A percentile compares a stretch with the other conserved stretches of the same genome.
phyloP scores from a whole-genome alignment of 2,797 vertebrate species.

The Ambastaia sidthimunki region DNA sequence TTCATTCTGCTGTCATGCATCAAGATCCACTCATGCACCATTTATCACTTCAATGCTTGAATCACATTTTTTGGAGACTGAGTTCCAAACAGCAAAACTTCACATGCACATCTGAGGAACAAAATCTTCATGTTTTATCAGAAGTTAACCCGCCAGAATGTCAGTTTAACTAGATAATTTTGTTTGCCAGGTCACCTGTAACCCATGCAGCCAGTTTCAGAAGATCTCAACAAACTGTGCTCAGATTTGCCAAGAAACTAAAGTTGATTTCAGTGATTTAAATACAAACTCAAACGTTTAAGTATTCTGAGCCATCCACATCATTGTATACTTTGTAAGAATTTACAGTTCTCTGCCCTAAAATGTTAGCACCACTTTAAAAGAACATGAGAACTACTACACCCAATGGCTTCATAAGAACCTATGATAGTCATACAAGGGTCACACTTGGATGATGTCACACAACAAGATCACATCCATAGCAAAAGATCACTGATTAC shows the following conservation, averaged over 20 bases:
- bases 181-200: neutral
- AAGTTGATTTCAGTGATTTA: too few relatives aligned
- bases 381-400: too few relatives aligned
- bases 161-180: conserved; percentile 13
- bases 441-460: neutral
- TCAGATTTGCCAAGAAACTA: too few relatives aligned
- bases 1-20: conserved; percentile 7
- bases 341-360: too few relatives aligned
- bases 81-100: conserved; percentile 9
- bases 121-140: conserved; percentile 12
- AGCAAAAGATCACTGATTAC: neutral
- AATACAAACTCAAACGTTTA: too few relatives aligned
- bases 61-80: conserved; percentile 13
- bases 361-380: too few relatives aligned
- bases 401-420: too few relatives aligned
- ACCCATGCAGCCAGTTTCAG: neutral
- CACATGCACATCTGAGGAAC: conserved; percentile 2
- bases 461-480: neutral
- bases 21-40: neutral
- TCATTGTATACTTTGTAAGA: too few relatives aligned
- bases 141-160: neutral
- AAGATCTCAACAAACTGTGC: too few relatives aligned
- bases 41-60: conserved; percentile 13
- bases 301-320: too few relatives aligned
- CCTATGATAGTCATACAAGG: too few relatives aligned